Conservation (phyloP, 2,888 invertebrate species). For the Diabrotica balteata region DNA sequence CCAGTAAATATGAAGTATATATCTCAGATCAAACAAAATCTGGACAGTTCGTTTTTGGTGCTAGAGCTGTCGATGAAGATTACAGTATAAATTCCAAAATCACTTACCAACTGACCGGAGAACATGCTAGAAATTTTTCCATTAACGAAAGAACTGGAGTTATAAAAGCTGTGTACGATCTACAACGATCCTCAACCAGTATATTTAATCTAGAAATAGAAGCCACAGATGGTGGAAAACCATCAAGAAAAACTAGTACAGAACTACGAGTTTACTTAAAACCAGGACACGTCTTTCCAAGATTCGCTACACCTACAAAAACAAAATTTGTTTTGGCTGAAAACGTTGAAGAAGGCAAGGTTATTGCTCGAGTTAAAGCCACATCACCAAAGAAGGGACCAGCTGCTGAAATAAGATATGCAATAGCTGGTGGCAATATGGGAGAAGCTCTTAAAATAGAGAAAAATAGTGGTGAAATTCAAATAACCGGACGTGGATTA, state of each 20-base stretch:
- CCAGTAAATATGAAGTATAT: conserved; percentile 77
- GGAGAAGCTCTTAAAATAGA: conserved; percentile 87
- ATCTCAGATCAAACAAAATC: conserved; percentile 81
- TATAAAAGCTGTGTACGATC: conserved; percentile 77
- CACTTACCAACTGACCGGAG: conserved; percentile 78
- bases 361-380: conserved; percentile 80
- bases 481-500: conserved; percentile 78
- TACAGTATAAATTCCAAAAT: conserved; percentile 83
- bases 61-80: conserved; percentile 85
- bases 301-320: conserved; percentile 73
- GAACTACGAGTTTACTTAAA: conserved; percentile 80
- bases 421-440: conserved; percentile 93
- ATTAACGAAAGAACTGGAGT: conserved; percentile 86
- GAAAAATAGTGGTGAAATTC: conserved; percentile 78
- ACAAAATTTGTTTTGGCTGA: conserved; percentile 81
- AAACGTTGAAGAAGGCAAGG: conserved; percentile 77
- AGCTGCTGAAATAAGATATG: conserved; percentile 74
- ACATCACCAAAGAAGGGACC: conserved; percentile 81
- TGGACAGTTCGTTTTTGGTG: conserved; percentile 90
- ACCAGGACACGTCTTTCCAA: conserved; percentile 80
- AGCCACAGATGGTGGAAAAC: conserved; percentile 81
- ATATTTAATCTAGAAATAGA: conserved; percentile 77
- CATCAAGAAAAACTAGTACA: conserved; percentile 74
- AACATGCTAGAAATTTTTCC: conserved; percentile 78
- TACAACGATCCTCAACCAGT: conserved; percentile 67